A percentile compares a stretch with the other conserved stretches of the same genome.
Conservation (phyloP, 2,113 vertebrate genomes). For the Peromyscus maniculatus region DNA sequence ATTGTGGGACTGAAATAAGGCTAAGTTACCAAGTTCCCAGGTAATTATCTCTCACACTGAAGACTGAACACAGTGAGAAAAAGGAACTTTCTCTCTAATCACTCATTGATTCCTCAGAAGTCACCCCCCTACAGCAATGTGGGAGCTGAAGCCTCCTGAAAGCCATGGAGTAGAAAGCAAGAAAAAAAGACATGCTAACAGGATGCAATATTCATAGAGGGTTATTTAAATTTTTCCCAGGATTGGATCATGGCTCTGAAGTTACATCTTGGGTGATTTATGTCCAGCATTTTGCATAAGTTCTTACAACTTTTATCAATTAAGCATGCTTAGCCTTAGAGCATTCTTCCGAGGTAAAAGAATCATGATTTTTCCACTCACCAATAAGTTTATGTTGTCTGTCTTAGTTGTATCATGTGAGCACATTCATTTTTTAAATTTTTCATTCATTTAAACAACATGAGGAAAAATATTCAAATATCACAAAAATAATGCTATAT, state of each 20-base stretch:
- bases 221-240: not conserved
- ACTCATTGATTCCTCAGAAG: not conserved
- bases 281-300: not conserved
- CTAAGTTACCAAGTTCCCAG: not conserved
- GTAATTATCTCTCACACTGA: not conserved
- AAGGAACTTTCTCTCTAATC: not conserved
- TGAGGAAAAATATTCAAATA: not conserved
- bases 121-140: not conserved
- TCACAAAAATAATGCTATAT: not conserved
- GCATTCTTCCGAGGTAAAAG: not conserved
- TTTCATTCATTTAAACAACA: not conserved
- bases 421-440: constrained; percentile 18
- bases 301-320: not conserved
- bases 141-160: not conserved
- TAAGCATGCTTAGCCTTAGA: not conserved
- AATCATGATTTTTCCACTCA: not conserved
- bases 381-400: not conserved
- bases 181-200: not conserved
- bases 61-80: not conserved
- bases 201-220: not conserved
- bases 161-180: not conserved
- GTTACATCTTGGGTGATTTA: not conserved
- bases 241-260: not conserved
- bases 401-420: not conserved
- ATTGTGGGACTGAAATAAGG: not conserved